A percentile compares a stretch with the other conserved stretches of the same genome.
These are phyloP conservation scores for Ectropis crepuscularia DNA, from an alignment of 2,888 invertebrate species.

Conservation along the genomic window DNA sequence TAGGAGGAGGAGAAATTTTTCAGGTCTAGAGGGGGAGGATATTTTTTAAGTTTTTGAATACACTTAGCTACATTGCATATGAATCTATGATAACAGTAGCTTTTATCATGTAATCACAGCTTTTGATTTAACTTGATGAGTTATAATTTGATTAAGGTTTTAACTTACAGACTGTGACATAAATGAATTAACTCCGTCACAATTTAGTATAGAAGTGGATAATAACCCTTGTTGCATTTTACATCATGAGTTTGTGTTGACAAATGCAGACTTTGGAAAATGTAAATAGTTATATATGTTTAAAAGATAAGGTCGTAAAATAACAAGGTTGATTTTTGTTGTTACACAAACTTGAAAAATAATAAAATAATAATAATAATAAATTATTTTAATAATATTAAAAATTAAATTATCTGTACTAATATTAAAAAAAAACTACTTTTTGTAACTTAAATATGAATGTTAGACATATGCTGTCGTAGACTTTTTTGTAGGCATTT, in stretches of 20 bases:
- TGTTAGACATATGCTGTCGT: too few species aligned
- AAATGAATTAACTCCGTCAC: slow-evolving; percentile 81
- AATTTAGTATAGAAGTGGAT: slow-evolving; percentile 78
- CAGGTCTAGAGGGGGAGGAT: slow-evolving; percentile 73
- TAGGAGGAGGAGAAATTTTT: too few species aligned
- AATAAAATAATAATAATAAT: too few species aligned
- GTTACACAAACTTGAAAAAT: slow-evolving; percentile 84
- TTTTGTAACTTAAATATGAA: too few species aligned
- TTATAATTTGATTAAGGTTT: slow-evolving; percentile 73
- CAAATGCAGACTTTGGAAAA: slow-evolving; percentile 80
- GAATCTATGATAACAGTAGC: slow-evolving; percentile 77
- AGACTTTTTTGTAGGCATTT: too few species aligned
- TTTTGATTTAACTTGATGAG: slow-evolving; percentile 75
- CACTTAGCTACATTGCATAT: slow-evolving; percentile 71
- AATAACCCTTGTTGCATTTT: slow-evolving; percentile 83
- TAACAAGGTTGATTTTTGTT: slow-evolving; percentile 85
- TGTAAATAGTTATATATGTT: slow-evolving; percentile 84
- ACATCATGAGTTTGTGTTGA: slow-evolving; percentile 81
- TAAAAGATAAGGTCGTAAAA: slow-evolving; percentile 81
- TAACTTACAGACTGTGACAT: slow-evolving; percentile 76
- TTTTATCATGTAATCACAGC: slow-evolving; percentile 80
- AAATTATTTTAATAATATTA: too few species aligned
- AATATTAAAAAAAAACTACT: too few species aligned
- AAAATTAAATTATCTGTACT: too few species aligned
- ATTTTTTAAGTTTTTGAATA: slow-evolving; percentile 72